Evolutionary conservation across 2,113 vertebrate species (phyloP).

Genomic region (Aphyosemion australe): DNA sequence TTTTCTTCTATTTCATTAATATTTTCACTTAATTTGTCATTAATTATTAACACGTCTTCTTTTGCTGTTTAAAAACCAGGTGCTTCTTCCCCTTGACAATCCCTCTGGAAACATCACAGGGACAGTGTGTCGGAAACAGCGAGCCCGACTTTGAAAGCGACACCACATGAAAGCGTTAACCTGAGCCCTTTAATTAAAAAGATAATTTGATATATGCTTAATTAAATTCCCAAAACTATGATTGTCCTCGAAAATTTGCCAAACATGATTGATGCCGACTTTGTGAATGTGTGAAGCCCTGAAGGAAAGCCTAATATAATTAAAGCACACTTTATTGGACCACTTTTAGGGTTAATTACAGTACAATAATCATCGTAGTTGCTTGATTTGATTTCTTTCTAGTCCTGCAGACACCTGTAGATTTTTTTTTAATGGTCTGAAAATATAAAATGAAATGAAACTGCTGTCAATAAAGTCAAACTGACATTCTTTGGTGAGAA

Average conservation of each 20-base stretch:
- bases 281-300: neutral
- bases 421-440: no score
- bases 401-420: no score
- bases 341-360: neutral
- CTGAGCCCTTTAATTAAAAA: neutral
- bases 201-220: neutral
- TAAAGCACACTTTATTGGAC: neutral
- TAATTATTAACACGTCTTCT: neutral
- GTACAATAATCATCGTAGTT: neutral
- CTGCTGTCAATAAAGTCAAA: neutral
- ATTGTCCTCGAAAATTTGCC: neutral
- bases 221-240: neutral
- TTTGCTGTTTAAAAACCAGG: slow-evolving; percentile 72
- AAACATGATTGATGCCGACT: neutral
- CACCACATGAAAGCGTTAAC: slow-evolving; percentile 4
- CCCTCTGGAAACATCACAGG: slow-evolving; percentile 92
- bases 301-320: neutral
- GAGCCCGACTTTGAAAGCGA: slow-evolving; percentile 80
- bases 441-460: slow-evolving; percentile 1
- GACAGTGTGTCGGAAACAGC: slow-evolving; percentile 82
- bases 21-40: neutral
- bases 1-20: slow-evolving; percentile 36
- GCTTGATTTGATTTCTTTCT: neutral
- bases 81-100: slow-evolving; percentile 88
- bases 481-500: slow-evolving; percentile 73